phyloP scores from a whole-genome alignment of 2,888 invertebrate genomes.

The Choreutis nemorana region DNA sequence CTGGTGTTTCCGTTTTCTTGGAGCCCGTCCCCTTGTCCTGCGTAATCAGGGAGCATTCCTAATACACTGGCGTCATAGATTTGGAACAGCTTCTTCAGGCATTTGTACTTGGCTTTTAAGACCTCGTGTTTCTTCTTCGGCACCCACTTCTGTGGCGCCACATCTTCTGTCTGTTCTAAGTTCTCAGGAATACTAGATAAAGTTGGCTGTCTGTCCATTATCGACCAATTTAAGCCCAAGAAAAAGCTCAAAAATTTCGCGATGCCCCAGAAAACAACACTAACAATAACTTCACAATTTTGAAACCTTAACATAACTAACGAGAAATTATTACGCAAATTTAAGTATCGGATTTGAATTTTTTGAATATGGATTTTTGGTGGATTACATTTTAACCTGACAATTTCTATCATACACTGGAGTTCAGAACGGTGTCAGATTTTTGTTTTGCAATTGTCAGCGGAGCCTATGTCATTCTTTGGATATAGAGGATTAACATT shows the following conservation, averaged over 20 bases:
- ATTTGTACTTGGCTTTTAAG: conserved; percentile 53
- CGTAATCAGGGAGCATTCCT: conserved; percentile 30
- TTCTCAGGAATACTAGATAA: conserved; percentile 40
- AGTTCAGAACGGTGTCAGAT: no score
- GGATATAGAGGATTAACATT: no score
- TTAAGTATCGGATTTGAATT: no score
- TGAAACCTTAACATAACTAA: conserved; percentile 42
- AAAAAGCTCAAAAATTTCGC: conserved; percentile 33
- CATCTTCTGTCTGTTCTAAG: conserved; percentile 29
- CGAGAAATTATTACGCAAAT: no score
- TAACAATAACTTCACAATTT: conserved; percentile 37
- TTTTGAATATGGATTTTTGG: no score
- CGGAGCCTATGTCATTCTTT: no score
- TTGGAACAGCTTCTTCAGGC: conserved; percentile 51
- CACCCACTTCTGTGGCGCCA: conserved; percentile 36
- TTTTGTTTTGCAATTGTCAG: no score
- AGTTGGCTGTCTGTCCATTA: conserved; percentile 22
- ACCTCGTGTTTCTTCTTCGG: conserved; percentile 56
- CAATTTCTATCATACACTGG: no score
- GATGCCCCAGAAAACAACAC: conserved; percentile 28
- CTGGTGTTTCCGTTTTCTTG: conserved; percentile 9
- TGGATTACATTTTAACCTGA: no score
- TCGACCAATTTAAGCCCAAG: conserved; percentile 9
- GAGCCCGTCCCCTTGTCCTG: conserved; percentile 10
- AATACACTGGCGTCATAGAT: conserved; percentile 52